Evolutionary conservation across 2,797 vertebrate genomes (phyloP), one percentile per base, ranked within the genome.

Genomic region (Uromys caudimaculatus): DNA sequence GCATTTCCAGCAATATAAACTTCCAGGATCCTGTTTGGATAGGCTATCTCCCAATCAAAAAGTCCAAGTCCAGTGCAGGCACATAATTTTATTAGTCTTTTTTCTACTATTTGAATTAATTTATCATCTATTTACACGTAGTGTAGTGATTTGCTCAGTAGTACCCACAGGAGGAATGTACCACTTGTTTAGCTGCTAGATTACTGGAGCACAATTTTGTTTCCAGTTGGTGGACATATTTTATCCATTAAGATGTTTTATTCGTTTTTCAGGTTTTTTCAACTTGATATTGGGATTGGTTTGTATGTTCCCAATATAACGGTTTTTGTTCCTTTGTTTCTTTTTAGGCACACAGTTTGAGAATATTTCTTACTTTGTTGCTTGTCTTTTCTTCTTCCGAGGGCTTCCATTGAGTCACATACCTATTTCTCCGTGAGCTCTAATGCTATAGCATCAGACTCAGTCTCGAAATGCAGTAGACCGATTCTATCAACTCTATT

Each of bases 231-330:
- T 16, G 21, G 32, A 32, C 3, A 86, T 35, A 86, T 17, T 69
- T 62, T 17, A 19, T 44, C 44, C 44, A 44, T 24, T 38, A 21
- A 38, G 11, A 58, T 11, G 3, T 58, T 82, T 58, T 58, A 82
- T n/a, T 3, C 17, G 8, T 5, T 67, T 85, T 67, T 32, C 41
- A 47, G 29, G 12, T 14, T 83, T 24, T 64, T 75, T 78, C n/a
- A 16, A 82, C 13, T 41, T 93, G 56, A 90, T 41, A 71, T 93
- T 91, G 54, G 83, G 50, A 94, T n/a, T 41, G 60, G 41, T 93
- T 79, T 85, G 35, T 75, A 35, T 67, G 73, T 79, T 62, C 17
- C 44, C 41, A 84, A 32, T 35, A 64, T 16, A 64, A 64, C 41
- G 38, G 27, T 0, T 7, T 60, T 41, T 29, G 4, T 60, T 60